Conservation (phyloP, 1,140 invertebrate genomes). For the Aricia agestis region DNA sequence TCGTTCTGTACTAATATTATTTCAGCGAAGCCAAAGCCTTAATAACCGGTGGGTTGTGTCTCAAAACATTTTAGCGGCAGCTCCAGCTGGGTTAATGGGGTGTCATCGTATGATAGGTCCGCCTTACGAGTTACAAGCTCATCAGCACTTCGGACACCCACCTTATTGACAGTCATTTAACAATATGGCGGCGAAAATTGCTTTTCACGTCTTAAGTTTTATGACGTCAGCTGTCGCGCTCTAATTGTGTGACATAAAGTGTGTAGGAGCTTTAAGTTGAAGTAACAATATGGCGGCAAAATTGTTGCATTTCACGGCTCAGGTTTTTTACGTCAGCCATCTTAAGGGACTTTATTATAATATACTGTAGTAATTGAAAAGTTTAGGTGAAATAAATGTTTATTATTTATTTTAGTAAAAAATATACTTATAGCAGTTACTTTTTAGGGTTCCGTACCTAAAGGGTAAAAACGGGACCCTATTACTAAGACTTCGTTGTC, state of each 20-base stretch:
- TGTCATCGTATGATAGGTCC: conserved; percentile 67
- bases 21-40: conserved; percentile 8
- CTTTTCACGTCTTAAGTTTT: background rate
- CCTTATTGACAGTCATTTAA: conserved; percentile 55
- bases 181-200: conserved; percentile 34
- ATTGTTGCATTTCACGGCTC: too few species aligned
- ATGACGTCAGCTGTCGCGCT: background rate
- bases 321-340: too few species aligned
- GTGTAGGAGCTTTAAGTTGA: background rate
- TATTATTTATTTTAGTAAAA: too few species aligned
- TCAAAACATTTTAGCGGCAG: conserved; percentile 58
- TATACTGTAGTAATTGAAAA: too few species aligned
- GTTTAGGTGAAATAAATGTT: too few species aligned
- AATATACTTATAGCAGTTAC: too few species aligned
- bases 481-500: too few species aligned
- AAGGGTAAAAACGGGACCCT: too few species aligned
- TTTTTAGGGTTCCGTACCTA: too few species aligned
- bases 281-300: too few species aligned
- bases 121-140: conserved; percentile 48
- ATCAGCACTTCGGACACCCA: conserved; percentile 46
- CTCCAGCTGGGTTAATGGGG: conserved; percentile 59
- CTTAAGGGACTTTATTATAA: too few species aligned
- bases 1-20: conserved; percentile 1
- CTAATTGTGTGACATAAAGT: background rate
- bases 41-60: conserved; percentile 28